These are phyloP conservation scores for Acanthisitta chloris DNA, from an alignment of 2,113 vertebrate species.

Conservation along the genomic window DNA sequence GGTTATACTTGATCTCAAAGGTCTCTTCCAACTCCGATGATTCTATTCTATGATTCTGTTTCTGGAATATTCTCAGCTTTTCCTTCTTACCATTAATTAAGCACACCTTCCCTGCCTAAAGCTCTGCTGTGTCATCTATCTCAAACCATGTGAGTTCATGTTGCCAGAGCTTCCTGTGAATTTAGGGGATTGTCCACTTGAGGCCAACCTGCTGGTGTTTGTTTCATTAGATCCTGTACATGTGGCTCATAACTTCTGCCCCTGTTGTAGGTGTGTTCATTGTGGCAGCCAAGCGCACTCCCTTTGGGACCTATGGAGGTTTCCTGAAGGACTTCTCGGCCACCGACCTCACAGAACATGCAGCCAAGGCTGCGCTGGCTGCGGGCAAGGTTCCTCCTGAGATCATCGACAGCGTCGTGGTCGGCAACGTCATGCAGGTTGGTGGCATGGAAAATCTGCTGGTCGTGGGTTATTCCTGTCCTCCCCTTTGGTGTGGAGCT, in stretches of 20 bases:
- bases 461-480: background rate
- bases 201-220: too few relatives aligned
- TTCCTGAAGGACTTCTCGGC: constrained; percentile 88
- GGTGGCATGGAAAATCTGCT: background rate
- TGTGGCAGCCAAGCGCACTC: constrained; percentile 91
- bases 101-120: background rate
- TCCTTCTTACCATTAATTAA: background rate
- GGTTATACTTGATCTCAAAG: too few relatives aligned
- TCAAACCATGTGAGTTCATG: fast-evolving
- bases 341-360: constrained; percentile 85
- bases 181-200: fast-evolving
- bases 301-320: constrained; percentile 90
- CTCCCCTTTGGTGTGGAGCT: background rate
- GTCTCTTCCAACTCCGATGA: too few relatives aligned
- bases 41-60: too few relatives aligned
- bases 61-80: background rate
- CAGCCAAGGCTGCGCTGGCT: constrained; percentile 83
- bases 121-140: background rate
- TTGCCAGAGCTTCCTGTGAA: fast-evolving
- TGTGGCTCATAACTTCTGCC: background rate
- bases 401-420: constrained; percentile 85
- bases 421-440: constrained; percentile 94
- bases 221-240: fast-evolving
- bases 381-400: constrained; percentile 86
- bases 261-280: constrained; percentile 86